These are phyloP conservation scores for Leptodactylus fuscus DNA, from an alignment of 2,113 vertebrate species.

Conservation along the genomic window DNA sequence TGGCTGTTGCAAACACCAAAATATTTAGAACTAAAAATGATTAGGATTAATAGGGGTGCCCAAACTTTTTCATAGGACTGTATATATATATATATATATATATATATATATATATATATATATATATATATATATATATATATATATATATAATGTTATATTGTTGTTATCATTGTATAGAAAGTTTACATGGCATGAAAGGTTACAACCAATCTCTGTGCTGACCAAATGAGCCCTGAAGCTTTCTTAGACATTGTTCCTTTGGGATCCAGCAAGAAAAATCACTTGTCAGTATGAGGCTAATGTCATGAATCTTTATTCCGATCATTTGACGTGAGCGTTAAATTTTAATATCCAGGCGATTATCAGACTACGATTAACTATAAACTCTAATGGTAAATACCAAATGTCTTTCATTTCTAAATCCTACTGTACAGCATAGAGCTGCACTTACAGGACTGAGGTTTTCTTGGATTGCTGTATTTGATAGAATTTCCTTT, in stretches of 20 bases:
- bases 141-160: no score
- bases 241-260: background rate
- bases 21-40: no score
- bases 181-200: background rate
- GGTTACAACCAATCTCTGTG: background rate
- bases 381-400: background rate
- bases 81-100: no score
- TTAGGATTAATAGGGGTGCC: no score
- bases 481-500: slow-evolving; percentile 47
- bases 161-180: background rate
- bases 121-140: no score
- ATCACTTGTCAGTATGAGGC: background rate
- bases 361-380: background rate
- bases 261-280: background rate
- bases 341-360: background rate
- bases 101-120: no score
- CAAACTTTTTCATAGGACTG: no score
- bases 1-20: no score
- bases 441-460: no score
- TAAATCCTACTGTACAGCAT: no score
- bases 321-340: background rate
- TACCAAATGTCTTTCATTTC: background rate
- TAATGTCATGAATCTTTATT: background rate
- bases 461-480: slow-evolving; percentile 10
- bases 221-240: background rate